Evolutionary conservation across 2,888 invertebrate genomes (phyloP).

Genomic region (Tetanocera ferruginea): DNA sequence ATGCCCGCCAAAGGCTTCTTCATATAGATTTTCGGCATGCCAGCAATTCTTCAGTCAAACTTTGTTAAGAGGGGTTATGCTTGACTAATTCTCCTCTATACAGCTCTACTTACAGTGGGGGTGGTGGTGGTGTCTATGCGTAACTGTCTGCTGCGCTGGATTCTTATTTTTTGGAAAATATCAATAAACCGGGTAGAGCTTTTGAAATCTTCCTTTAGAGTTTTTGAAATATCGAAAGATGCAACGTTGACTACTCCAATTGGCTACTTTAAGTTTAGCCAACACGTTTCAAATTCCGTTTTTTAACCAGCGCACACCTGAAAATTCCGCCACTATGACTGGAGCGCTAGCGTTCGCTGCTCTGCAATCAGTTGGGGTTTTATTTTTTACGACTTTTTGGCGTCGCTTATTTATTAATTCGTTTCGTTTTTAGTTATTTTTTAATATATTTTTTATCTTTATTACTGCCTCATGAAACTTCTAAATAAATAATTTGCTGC

Average conservation of each 20-base stretch:
- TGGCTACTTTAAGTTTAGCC: not conserved
- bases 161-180: not conserved
- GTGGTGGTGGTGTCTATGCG: not conserved
- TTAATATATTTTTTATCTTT: not conserved
- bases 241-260: not conserved
- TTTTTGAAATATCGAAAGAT: not conserved
- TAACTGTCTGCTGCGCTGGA: too few species aligned
- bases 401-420: not conserved
- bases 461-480: not conserved
- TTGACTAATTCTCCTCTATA: not conserved
- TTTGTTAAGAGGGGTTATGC: too few species aligned
- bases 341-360: not conserved
- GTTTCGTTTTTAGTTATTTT: not conserved
- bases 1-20: constrained; percentile 83
- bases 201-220: not conserved
- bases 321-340: not conserved
- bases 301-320: not conserved
- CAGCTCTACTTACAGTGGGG: not conserved
- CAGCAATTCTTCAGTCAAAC: constrained; percentile 10
- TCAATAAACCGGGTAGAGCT: not conserved
- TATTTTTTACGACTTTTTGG: not conserved
- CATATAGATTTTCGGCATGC: constrained; percentile 69
- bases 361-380: not conserved
- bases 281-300: not conserved
- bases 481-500: not conserved